These are phyloP conservation scores for Callinectes sapidus DNA, from an alignment of 2,888 invertebrate genomes.

Conservation along the genomic window DNA sequence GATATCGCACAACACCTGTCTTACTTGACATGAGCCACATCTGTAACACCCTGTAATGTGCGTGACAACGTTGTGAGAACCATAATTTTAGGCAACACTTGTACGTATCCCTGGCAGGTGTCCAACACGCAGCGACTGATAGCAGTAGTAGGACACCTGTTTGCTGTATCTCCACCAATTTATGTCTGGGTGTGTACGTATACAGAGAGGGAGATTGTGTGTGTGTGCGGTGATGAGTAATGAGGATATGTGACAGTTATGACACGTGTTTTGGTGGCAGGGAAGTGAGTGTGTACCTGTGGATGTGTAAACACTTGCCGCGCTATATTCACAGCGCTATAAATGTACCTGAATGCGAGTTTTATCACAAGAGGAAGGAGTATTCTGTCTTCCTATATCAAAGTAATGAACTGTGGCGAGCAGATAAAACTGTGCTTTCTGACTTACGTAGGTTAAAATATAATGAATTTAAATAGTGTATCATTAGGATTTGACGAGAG, in stretches of 20 bases:
- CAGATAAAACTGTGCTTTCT: neutral
- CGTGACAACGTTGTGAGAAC: neutral
- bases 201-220: neutral
- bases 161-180: neutral
- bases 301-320: neutral
- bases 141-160: neutral
- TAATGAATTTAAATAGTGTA: neutral
- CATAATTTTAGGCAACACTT: neutral
- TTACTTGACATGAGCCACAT: neutral
- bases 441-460: neutral
- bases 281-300: neutral
- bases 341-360: neutral
- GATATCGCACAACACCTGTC: constrained; percentile 4
- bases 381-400: neutral
- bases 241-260: neutral
- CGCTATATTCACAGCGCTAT: neutral
- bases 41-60: constrained; percentile 1
- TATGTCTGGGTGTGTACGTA: neutral
- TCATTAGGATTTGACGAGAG: neutral
- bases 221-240: neutral
- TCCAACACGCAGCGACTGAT: neutral
- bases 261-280: neutral
- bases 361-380: neutral
- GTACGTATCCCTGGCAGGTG: constrained; percentile 13
- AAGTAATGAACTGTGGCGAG: neutral